Evolutionary conservation across 2,113 vertebrate genomes (phyloP), one percentile per base, ranked within the genome.

Genomic region (Nettapus auritus): DNA sequence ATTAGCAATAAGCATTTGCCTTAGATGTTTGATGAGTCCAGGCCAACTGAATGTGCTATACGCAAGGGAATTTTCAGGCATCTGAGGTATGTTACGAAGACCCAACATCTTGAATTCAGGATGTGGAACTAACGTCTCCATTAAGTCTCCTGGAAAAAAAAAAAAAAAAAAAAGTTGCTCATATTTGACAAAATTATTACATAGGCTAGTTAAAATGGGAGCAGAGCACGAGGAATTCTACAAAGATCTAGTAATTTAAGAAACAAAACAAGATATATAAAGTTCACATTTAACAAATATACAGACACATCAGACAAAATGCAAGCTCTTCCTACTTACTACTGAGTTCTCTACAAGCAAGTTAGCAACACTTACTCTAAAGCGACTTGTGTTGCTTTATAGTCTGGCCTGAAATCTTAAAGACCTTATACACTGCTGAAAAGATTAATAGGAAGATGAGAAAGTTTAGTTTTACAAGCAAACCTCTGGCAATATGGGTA

Each of bases 1-100:
- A 81, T 98, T 98, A 29, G 99, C 99, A 94, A 99, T 98, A 53
- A 99, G 99, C 98, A 99, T 99, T 97, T 99, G 99, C 80, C 99
- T 98, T 26, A 99, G 97, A 90, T 99, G 99, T 89, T 99, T 99
- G 94, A 99, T 94, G 77, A 99, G 98, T 38, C 98, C 98, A 1
- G 98, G 97, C 99, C 99, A 99, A 92, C 97, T 98, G 97, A 99
- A 99, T 0, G 98, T 88, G 94, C 99, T 99, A 52, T 98, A 99
- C 3, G 98, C 96, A 13, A 99, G 96, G 53, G 98, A 99, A 67
- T 96, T 97, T 69, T 98, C 98, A 50, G 99, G 96, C 98, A 99
- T 98, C 57, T 99, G 99, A 75, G 99, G 99, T 95, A 99, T 98
- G 78, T 98, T 99, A 67, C 98, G 95, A 62, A 99, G 64, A 42